Base-by-base conservation (phyloP, 2,113 vertebrate species). In the Nibea coibor region DNA sequence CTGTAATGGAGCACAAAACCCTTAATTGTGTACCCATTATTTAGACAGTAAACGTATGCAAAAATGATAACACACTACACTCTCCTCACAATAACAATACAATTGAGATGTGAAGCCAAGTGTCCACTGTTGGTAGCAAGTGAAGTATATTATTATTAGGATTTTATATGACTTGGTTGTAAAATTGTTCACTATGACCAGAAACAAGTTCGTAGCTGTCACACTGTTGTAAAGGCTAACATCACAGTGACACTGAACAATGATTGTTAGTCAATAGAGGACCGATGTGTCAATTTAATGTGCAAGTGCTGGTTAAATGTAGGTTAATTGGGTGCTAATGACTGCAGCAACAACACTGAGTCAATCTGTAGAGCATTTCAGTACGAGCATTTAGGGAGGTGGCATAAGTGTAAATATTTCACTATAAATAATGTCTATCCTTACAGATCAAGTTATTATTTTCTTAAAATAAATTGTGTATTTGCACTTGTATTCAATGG, bases 301-400 rank as follows among this genome's bases (percentile, higher is more conserved):
- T 22, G 4, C 8, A 59, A 78, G 53, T 15, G 16, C 57, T 80
- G 43, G 2, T 73, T 59, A 51, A 78, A 86, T 74, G 48, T 81
- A 47, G 83, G 84, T 72, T 87, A 91, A 88, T 85, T 72, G 74
- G 24, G 56, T 24, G 9, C 24, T 68, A 50, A 72, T 48, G 66
- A 51, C 77, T 54, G 22, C 26, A 47, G 61, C 54, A 48, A 14
- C 45, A 54, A 15, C 58, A 64, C 11, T 57, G n/a, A 26, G 35
- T 58, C 58, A 74, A 24, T 50, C 22, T 26, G 48, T 19, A 28
- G 62, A 56, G 26, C 17, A 1, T 62, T 15, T 20, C 3, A 53
- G 58, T 26, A 39, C 26, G 39, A 54, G 9, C 61, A 54, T 54
- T 17, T 10, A 68, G 24, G 3, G 12, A 19, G 5, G 8, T 24